Conservation (phyloP, 2,797 vertebrate species). For the Helicolenus hilgendorfi region DNA sequence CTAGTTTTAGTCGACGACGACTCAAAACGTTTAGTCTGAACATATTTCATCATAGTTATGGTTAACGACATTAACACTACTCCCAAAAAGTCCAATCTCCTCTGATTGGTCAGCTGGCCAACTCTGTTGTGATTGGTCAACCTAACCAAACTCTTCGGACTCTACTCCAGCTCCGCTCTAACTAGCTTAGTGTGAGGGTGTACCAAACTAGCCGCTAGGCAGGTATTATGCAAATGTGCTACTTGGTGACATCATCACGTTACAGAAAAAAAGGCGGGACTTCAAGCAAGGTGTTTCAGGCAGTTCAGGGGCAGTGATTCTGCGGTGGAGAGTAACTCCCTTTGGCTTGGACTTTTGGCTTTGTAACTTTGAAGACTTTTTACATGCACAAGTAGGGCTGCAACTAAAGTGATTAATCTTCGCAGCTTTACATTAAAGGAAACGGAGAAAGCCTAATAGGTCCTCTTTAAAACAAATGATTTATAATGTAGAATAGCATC, state of each 20-base stretch:
- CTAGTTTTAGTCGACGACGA: too few relatives aligned
- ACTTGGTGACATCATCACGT: background rate
- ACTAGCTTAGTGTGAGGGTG: background rate
- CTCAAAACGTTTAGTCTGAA: too few relatives aligned
- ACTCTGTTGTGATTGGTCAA: background rate
- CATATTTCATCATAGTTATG: too few relatives aligned
- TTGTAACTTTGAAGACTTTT: too few relatives aligned
- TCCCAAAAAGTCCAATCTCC: accelerated
- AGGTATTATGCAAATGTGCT: background rate
- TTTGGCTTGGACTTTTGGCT: too few relatives aligned
- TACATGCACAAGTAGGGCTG: too few relatives aligned
- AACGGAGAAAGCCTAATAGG: background rate
- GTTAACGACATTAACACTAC: background rate
- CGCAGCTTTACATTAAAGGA: too few relatives aligned
- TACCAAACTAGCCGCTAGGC: background rate
- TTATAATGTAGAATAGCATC: background rate
- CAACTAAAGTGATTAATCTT: too few relatives aligned
- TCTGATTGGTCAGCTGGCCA: background rate
- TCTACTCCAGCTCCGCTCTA: background rate
- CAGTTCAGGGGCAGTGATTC: too few relatives aligned
- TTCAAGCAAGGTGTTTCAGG: too few relatives aligned
- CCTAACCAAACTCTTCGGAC: background rate
- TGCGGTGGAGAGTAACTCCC: too few relatives aligned
- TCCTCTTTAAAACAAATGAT: background rate
- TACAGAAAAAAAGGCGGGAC: too few relatives aligned